Evolutionary conservation across 2,113 vertebrate genomes (phyloP), one percentile per base, ranked within the genome.

Genomic region (Lota lota): DNA sequence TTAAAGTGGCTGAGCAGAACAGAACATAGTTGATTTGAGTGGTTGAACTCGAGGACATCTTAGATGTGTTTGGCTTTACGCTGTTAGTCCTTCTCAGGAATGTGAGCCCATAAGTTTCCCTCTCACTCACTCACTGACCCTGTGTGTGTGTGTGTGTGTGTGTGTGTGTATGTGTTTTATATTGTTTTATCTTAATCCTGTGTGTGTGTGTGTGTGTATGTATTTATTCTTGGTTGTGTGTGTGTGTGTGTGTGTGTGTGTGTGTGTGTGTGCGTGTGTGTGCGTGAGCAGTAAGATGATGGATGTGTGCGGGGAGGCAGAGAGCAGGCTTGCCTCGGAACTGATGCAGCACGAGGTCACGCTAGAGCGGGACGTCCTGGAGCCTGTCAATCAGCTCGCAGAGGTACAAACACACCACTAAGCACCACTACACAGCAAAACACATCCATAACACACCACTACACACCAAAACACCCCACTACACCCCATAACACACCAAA

Each of bases 311-410:
- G 94, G 95, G 0, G 95, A 99, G 2, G 94, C 94, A 0, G 96
- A 98, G 86, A 92, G 79, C 59, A 94, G 85, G 58, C 90, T 99
- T 78, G 95, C 97, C 0, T 77, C 88, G 11, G 97, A 98, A 74
- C 94, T 98, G 57, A 93, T 94, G 67, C 92, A 95, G 75, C 93
- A 97, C 0, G 97, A 99, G 79, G 81, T 95, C 3, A 93, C 95
- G 76, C 85, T 99, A 0, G 95, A 98, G 85, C 95, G 79, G 63
- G 95, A 99, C 60, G 80, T 99, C 16, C 64, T 97, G 70, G 97
- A 99, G 1, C 97, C 97, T 0, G 88, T 99, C 16, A 95, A 81
- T 63, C 80, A 91, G 22, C 91, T 99, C 17, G 94, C 96, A 12
- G 97, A 99, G 94, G 97, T 97, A 76, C 68, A 79, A 21, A 28